A percentile compares a stretch with the other conserved stretches of the same genome.
phyloP scores from a whole-genome alignment of 1,140 invertebrate species.

The Drosophila eugracilis region DNA sequence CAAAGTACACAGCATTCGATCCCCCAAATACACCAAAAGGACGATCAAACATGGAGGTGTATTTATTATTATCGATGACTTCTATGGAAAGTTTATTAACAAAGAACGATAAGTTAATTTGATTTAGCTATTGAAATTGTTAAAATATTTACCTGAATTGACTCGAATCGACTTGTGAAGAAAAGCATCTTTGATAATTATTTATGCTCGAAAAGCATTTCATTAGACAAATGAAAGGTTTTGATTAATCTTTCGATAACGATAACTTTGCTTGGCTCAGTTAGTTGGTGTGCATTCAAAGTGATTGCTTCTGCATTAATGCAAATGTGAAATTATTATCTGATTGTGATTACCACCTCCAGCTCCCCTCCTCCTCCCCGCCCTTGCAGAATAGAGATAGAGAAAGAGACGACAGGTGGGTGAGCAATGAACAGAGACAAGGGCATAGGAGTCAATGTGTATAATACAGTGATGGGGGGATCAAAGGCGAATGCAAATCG shows the following conservation, averaged over 20 bases:
- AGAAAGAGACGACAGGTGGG: not conserved
- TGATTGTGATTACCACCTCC: slow-evolving; percentile 5
- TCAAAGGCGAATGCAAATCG: slow-evolving; percentile 22
- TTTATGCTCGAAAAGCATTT: not conserved
- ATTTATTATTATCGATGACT: no score
- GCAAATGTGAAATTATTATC: slow-evolving; percentile 44
- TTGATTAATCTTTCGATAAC: slow-evolving; percentile 2
- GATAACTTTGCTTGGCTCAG: slow-evolving; percentile 6
- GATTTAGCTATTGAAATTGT: no score
- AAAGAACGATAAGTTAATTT: no score
- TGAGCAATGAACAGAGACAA: not conserved
- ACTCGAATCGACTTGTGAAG: no score
- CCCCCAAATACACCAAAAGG: no score
- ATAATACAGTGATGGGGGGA: no score
- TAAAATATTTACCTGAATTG: no score
- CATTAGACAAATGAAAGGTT: slow-evolving; percentile 26
- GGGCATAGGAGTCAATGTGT: not conserved
- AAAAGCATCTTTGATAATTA: not conserved
- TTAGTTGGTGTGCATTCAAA: not conserved
- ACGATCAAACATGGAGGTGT: no score
- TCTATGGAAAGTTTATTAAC: no score
- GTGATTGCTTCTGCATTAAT: slow-evolving; percentile 26
- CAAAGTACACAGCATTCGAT: no score
- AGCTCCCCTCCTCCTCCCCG: no score
- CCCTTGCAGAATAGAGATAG: no score